Conservation (phyloP, 2,888 invertebrate genomes). For the Agonum fuliginosum region DNA sequence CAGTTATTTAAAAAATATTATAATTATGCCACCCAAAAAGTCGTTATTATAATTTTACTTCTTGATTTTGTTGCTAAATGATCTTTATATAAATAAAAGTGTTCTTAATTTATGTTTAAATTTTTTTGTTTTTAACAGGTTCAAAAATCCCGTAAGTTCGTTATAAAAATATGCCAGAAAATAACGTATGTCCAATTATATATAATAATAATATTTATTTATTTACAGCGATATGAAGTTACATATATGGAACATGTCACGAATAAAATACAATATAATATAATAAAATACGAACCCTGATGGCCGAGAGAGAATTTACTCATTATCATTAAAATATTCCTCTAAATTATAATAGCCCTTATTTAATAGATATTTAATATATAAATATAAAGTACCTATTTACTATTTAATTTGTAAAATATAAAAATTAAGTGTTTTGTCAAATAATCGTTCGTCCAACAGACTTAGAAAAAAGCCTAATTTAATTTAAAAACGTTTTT, state of each 20-base stretch:
- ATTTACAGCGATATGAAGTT: too few species aligned
- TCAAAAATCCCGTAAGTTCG: not conserved
- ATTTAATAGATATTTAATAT: too few species aligned
- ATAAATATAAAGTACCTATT: too few species aligned
- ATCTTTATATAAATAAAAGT: not conserved
- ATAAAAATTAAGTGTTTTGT: not conserved
- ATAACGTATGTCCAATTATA: not conserved
- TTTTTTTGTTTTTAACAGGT: not conserved
- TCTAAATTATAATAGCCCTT: too few species aligned
- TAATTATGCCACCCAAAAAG: not conserved
- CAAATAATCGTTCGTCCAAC: not conserved
- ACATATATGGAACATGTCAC: too few species aligned
- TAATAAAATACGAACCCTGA: too few species aligned
- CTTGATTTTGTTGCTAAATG: not conserved
- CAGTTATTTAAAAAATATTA: too few species aligned
- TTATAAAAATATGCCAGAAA: not conserved
- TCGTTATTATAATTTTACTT: not conserved
- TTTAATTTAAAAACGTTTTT: constrained; percentile 9
- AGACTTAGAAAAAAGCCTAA: not conserved
- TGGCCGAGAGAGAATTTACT: too few species aligned
- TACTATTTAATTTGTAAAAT: not conserved
- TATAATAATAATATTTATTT: not conserved
- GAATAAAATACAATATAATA: too few species aligned
- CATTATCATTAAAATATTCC: too few species aligned
- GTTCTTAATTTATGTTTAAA: not conserved